Conservation (phyloP, 2,797 vertebrate genomes). For the Parauchenoglanis ngamensis region DNA sequence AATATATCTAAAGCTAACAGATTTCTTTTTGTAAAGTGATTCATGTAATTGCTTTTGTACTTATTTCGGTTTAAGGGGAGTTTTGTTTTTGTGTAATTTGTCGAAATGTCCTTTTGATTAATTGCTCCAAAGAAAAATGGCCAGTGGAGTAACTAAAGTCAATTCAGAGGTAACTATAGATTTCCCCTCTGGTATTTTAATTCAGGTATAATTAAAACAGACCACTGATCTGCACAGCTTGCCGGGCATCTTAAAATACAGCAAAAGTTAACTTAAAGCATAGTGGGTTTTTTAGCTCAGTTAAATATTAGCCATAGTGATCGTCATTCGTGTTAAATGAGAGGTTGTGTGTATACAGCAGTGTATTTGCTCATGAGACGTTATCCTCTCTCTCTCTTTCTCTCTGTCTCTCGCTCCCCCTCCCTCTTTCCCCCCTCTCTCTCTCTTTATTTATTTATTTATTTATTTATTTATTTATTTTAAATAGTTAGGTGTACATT, state of each 20-base stretch:
- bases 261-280: slow-evolving; percentile 62
- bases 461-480: background rate
- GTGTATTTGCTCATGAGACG: slow-evolving; percentile 34
- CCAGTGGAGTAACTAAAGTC: slow-evolving; percentile 45
- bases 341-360: slow-evolving; percentile 11
- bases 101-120: slow-evolving; percentile 62
- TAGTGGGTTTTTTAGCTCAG: slow-evolving; percentile 50
- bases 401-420: too few relatives aligned
- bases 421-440: too few relatives aligned
- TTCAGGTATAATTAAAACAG: slow-evolving; percentile 57
- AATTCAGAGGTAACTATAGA: slow-evolving; percentile 52
- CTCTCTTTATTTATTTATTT: background rate
- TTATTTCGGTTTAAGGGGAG: slow-evolving; percentile 23
- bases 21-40: slow-evolving; percentile 14
- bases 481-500: background rate
- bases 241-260: slow-evolving; percentile 54
- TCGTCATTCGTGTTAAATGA: background rate
- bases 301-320: slow-evolving; percentile 26
- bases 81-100: slow-evolving; percentile 47
- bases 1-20: background rate
- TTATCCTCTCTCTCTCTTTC: too few relatives aligned
- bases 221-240: slow-evolving; percentile 62
- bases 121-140: slow-evolving; percentile 57
- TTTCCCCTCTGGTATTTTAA: slow-evolving; percentile 54
- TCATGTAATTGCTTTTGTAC: slow-evolving; percentile 28